phyloP scores from a whole-genome alignment of 2,888 invertebrate genomes.

The Chironomus riparius region DNA sequence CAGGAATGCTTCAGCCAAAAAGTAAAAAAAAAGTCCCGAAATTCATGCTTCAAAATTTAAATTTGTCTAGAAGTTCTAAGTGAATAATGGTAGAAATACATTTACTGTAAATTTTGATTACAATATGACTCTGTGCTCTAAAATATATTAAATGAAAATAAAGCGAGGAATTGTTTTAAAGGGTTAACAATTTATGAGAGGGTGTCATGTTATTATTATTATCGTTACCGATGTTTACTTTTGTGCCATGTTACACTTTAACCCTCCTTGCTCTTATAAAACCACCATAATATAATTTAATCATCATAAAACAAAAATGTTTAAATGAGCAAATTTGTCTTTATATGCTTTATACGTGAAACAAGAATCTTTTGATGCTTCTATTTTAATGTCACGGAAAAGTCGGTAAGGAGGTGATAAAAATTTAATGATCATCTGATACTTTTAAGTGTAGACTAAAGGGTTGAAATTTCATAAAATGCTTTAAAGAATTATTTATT shows the following conservation, averaged over 20 bases:
- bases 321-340: slow-evolving; percentile 10
- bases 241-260: slow-evolving; percentile 16
- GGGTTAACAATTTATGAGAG: slow-evolving; percentile 23
- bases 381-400: no score
- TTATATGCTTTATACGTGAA: background rate
- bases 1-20: no score
- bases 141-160: background rate
- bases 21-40: no score
- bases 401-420: slow-evolving; percentile 11
- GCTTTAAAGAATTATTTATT: no score
- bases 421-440: slow-evolving; percentile 26
- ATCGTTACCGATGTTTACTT: background rate
- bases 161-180: background rate
- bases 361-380: no score
- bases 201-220: slow-evolving; percentile 19
- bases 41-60: no score
- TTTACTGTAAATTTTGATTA: no score
- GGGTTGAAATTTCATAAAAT: background rate
- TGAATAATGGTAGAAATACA: no score
- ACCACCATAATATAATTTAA: background rate
- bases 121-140: no score
- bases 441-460: background rate
- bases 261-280: background rate
- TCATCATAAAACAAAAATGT: slow-evolving; percentile 9
- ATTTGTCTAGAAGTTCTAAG: no score